phyloP scores from a whole-genome alignment of 2,113 vertebrate genomes.

The Otus sunia region DNA sequence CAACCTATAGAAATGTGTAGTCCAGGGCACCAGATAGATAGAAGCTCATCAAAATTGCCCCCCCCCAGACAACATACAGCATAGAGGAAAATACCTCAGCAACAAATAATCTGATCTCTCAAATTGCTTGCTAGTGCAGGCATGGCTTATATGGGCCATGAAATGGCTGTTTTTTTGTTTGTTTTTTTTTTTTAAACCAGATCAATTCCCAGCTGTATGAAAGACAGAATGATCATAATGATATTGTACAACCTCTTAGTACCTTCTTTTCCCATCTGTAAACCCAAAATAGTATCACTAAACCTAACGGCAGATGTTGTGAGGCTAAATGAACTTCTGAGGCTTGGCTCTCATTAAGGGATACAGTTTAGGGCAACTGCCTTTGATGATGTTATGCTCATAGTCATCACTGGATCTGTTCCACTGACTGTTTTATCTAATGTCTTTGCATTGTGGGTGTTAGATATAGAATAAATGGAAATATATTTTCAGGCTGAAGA shows the following conservation, averaged over 20 bases:
- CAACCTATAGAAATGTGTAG: fast-evolving
- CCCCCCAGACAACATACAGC: neutral
- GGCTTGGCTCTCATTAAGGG: neutral
- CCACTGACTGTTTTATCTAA: neutral
- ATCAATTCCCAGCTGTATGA: neutral
- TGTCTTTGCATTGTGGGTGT: neutral
- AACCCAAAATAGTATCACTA: neutral
- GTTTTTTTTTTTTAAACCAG: neutral
- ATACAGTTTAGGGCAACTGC: neutral
- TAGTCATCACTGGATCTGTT: neutral
- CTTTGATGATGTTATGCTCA: neutral
- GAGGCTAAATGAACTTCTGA: neutral
- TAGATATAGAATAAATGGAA: neutral
- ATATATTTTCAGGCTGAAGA: neutral
- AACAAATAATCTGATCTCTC: neutral
- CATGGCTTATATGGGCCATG: neutral
- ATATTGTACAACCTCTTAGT: neutral
- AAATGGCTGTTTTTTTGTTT: neutral
- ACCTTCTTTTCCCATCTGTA: neutral
- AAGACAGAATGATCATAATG: neutral
- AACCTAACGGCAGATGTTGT: neutral
- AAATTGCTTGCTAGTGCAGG: neutral
- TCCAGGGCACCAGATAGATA: neutral
- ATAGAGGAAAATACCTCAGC: neutral
- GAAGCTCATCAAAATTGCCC: neutral